phyloP scores from a whole-genome alignment of 2,113 vertebrate species.

The Thermophis baileyi region DNA sequence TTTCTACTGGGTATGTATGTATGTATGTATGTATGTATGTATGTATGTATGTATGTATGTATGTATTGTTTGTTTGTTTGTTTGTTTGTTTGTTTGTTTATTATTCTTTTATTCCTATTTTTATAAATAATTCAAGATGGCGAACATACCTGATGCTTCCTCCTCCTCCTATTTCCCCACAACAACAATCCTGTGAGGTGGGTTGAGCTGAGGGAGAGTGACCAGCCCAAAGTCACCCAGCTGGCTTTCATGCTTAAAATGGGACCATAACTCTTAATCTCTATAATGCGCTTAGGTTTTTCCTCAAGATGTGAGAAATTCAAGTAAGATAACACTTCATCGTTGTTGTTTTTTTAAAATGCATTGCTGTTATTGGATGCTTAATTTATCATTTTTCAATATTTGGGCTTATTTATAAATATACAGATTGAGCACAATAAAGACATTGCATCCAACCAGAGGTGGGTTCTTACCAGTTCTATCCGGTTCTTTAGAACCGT shows the following conservation, averaged over 20 bases:
- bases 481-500: no score
- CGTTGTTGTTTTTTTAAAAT: not conserved
- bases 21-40: not conserved
- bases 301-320: not conserved
- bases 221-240: no score
- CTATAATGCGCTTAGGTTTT: not conserved
- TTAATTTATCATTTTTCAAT: not conserved
- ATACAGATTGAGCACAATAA: not conserved
- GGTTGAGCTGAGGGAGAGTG: no score
- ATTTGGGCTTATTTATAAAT: not conserved
- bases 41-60: not conserved
- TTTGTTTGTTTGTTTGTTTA: no score
- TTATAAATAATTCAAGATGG: no score
- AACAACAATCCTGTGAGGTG: no score
- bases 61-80: no score
- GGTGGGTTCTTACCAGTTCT: no score
- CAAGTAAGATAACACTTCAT: not conserved
- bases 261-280: no score
- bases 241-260: no score
- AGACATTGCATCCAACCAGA: not conserved
- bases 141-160: no score
- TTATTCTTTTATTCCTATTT: not conserved
- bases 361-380: not conserved
- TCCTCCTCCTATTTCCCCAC: no score
- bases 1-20: not conserved